Percentiles rank a stretch among this genome's conserved stretches.
Evolutionary conservation across 2,113 vertebrate species (phyloP).

Genomic region (Neolamprologus toae): DNA sequence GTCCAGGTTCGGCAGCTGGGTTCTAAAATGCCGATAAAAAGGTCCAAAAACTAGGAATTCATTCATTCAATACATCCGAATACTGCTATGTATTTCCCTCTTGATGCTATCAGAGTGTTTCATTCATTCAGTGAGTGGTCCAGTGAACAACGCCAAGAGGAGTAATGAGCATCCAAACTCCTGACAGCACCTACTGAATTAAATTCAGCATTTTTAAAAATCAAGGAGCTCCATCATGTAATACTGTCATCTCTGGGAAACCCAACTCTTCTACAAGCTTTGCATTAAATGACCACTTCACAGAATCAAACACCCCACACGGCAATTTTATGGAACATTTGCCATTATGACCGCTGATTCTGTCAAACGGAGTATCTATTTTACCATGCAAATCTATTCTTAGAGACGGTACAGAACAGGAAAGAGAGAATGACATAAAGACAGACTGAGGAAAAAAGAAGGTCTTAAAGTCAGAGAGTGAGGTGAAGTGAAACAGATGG

Average conservation of each 20-base stretch:
- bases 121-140: neutral
- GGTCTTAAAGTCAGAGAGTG: slow-evolving; percentile 46
- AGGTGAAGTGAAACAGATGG: slow-evolving; percentile 58
- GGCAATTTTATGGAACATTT: neutral
- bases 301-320: neutral
- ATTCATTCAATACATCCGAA: neutral
- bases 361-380: slow-evolving; percentile 4
- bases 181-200: neutral
- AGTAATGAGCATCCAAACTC: neutral
- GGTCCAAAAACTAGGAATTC: neutral
- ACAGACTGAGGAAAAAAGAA: slow-evolving; percentile 22
- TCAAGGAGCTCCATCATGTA: neutral
- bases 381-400: slow-evolving; percentile 34
- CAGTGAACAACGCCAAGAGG: neutral
- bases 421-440: slow-evolving; percentile 38
- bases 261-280: neutral
- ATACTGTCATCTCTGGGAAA: neutral
- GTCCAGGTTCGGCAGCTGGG: neutral
- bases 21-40: neutral
- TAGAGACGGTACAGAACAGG: neutral
- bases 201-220: neutral
- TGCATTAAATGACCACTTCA: neutral
- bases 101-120: neutral
- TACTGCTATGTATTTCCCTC: neutral
- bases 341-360: neutral